phyloP scores from a whole-genome alignment of 1,140 invertebrate species.

The Trichonephila clavata region DNA sequence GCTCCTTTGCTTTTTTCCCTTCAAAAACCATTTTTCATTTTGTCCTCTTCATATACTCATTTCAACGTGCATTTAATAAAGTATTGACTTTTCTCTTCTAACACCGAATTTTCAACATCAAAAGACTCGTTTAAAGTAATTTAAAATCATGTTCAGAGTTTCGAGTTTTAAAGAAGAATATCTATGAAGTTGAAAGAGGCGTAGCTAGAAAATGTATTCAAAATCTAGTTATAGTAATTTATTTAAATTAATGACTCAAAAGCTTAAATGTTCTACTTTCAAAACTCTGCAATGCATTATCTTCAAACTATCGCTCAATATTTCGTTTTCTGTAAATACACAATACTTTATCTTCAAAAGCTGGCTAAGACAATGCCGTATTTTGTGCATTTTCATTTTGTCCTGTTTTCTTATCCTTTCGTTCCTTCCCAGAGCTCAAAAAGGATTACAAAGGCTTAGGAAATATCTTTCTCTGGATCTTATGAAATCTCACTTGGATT shows the following conservation, averaged over 20 bases:
- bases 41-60: neutral
- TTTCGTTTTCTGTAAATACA: neutral
- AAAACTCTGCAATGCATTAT: neutral
- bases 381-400: neutral
- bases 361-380: neutral
- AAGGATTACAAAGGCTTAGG: neutral
- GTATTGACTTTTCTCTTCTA: neutral
- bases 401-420: neutral
- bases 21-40: slow-evolving; percentile 34
- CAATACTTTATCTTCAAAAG: neutral
- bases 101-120: neutral
- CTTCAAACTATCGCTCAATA: slow-evolving; percentile 13
- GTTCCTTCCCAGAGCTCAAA: neutral
- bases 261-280: slow-evolving; percentile 30
- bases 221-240: slow-evolving; percentile 32
- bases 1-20: neutral
- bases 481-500: neutral
- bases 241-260: slow-evolving; percentile 42
- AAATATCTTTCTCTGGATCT: neutral
- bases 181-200: neutral
- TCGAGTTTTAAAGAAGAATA: neutral
- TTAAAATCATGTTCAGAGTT: slow-evolving; percentile 38
- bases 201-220: slow-evolving; percentile 11
- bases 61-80: neutral
- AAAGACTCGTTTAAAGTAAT: slow-evolving; percentile 40